phyloP scores from a whole-genome alignment of 2,797 vertebrate species.

The Dendrocincla fuliginosa region DNA sequence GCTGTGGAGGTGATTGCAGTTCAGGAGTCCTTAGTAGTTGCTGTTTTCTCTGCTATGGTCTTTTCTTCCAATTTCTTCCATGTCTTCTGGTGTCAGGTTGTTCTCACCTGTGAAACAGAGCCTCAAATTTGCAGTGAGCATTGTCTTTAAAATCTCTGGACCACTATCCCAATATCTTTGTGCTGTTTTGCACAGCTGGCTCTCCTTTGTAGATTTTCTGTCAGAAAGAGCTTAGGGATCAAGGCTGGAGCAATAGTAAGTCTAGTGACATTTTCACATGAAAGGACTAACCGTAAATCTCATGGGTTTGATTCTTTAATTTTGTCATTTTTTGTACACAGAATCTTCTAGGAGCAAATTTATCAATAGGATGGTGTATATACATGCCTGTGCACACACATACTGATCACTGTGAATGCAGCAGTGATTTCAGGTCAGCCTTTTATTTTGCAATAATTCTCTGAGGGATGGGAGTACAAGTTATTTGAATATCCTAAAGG shows the following conservation, averaged over 20 bases:
- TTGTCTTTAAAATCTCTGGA: background rate
- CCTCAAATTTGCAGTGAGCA: background rate
- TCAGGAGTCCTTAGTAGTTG: background rate
- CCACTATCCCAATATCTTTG: background rate
- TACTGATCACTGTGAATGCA: rapidly evolving
- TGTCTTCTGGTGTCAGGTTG: background rate
- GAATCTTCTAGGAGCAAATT: background rate
- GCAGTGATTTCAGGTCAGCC: background rate
- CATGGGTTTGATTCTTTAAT: background rate
- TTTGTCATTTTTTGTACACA: background rate
- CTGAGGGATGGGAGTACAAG: background rate
- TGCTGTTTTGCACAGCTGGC: background rate
- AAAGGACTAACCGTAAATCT: background rate
- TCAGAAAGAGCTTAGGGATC: background rate
- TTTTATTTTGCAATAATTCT: background rate
- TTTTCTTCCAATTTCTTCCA: background rate
- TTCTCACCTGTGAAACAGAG: background rate
- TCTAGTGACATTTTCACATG: slow-evolving; percentile 5
- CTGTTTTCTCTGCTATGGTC: background rate
- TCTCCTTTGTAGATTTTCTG: background rate
- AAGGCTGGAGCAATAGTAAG: background rate
- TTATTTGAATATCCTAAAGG: background rate
- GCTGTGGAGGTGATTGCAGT: rapidly evolving
- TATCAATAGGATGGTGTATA: background rate
- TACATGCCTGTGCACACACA: rapidly evolving